These are phyloP conservation scores for Heliconius erato DNA, from an alignment of 2,888 invertebrate species.

Conservation along the genomic window DNA sequence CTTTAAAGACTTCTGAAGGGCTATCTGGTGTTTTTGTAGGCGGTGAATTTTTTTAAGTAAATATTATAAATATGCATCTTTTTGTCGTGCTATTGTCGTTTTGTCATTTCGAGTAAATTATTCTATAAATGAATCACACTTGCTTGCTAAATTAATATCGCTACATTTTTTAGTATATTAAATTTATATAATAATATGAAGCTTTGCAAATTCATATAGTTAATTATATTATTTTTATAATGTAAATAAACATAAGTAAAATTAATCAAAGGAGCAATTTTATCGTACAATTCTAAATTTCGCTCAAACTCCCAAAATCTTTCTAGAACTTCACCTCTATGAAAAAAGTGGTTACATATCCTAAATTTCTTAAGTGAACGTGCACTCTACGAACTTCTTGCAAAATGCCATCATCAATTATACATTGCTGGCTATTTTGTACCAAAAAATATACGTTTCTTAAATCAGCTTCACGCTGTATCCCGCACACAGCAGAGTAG, in stretches of 20 bases:
- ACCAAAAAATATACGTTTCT: not conserved
- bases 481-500: too few species aligned
- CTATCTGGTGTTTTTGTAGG: conserved; percentile 36
- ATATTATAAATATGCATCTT: conserved; percentile 30
- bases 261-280: not conserved
- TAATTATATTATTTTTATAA: not conserved
- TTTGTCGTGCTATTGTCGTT: conserved; percentile 21
- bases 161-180: not conserved
- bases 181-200: not conserved
- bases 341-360: not conserved
- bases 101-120: conserved; percentile 38
- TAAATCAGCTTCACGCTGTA: not conserved
- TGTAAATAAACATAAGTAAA: not conserved
- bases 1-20: conserved; percentile 16
- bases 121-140: conserved; percentile 17
- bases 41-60: conserved; percentile 36
- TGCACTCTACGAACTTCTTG: not conserved
- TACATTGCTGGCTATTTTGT: conserved; percentile 9
- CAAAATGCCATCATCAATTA: not conserved
- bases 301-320: not conserved
- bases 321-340: not conserved
- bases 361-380: conserved; percentile 1
- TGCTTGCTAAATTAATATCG: conserved; percentile 22
- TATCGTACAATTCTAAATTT: not conserved
- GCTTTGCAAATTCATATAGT: not conserved